Evolutionary conservation across 2,113 vertebrate genomes (phyloP).

Genomic region (Anoura caudifer): DNA sequence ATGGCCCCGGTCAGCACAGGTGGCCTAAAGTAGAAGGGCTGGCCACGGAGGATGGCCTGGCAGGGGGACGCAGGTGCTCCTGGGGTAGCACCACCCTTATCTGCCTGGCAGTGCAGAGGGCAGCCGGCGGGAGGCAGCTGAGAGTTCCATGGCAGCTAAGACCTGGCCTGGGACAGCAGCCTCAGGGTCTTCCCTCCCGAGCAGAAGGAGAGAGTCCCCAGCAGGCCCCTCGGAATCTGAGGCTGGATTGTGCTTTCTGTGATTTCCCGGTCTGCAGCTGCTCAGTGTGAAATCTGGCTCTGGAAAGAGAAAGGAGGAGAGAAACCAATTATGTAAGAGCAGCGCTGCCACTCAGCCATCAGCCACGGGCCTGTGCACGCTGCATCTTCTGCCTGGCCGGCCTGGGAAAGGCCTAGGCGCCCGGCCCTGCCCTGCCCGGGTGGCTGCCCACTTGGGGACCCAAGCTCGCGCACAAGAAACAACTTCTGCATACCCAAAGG

Average conservation of each 20-base stretch:
- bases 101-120: background rate
- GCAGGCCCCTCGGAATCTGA: constrained; percentile 56
- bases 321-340: constrained; percentile 72
- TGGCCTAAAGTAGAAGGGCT: background rate
- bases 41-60: background rate
- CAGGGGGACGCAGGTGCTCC: background rate
- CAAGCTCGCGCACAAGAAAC: background rate
- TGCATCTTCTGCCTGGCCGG: background rate
- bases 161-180: background rate
- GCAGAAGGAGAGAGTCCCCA: constrained; percentile 31
- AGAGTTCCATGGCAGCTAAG: constrained; percentile 31
- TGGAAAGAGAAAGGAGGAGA: constrained; percentile 74
- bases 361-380: background rate
- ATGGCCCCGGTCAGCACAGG: constrained; percentile 55
- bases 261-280: constrained; percentile 71
- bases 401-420: background rate
- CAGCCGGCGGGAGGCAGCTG: background rate
- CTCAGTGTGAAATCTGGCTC: constrained; percentile 74
- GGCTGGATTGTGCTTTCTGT: constrained; percentile 66
- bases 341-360: constrained; percentile 62
- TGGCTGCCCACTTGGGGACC: background rate
- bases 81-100: background rate
- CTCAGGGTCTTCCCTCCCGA: background rate
- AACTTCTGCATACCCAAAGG: background rate
- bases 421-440: background rate